These are phyloP conservation scores for Sylvilagus floridanus DNA, from an alignment of 2,797 vertebrate genomes.

Conservation along the genomic window DNA sequence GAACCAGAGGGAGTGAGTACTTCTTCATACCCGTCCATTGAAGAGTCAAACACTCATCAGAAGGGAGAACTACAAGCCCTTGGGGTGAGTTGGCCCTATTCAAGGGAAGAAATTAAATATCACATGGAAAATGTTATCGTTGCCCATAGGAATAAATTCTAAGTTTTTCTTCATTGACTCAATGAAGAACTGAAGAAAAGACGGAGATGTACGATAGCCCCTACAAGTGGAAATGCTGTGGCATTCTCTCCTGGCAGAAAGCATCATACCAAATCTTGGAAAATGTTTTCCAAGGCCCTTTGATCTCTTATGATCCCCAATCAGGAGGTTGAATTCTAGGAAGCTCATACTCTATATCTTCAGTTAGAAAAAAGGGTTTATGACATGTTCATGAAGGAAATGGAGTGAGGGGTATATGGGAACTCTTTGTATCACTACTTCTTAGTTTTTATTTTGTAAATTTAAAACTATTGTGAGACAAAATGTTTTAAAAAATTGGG, in stretches of 20 bases:
- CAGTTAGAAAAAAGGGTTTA: background rate
- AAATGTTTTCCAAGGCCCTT: background rate
- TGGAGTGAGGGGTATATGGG: too few relatives aligned
- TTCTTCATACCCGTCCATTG: background rate
- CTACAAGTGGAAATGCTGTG: background rate
- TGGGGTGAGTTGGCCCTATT: conserved; percentile 49
- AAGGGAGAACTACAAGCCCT: background rate
- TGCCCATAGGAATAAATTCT: background rate
- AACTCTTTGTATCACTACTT: too few relatives aligned
- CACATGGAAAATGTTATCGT: background rate
- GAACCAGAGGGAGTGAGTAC: background rate
- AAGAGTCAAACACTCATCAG: background rate
- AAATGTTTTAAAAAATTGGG: background rate
- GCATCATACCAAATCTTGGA: too few relatives aligned
- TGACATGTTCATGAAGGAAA: too few relatives aligned
- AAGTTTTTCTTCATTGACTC: background rate
- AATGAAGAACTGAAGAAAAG: background rate
- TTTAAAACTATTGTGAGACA: too few relatives aligned
- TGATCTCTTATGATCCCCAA: background rate
- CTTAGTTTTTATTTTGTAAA: too few relatives aligned
- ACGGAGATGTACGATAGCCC: fast-evolving
- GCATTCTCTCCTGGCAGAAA: too few relatives aligned
- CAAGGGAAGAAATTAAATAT: background rate
- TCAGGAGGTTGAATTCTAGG: background rate
- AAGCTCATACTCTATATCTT: background rate